Evolutionary conservation across 2,113 vertebrate species (phyloP), one percentile per base, ranked within the genome.

Genomic region (Oryzias celebensis): DNA sequence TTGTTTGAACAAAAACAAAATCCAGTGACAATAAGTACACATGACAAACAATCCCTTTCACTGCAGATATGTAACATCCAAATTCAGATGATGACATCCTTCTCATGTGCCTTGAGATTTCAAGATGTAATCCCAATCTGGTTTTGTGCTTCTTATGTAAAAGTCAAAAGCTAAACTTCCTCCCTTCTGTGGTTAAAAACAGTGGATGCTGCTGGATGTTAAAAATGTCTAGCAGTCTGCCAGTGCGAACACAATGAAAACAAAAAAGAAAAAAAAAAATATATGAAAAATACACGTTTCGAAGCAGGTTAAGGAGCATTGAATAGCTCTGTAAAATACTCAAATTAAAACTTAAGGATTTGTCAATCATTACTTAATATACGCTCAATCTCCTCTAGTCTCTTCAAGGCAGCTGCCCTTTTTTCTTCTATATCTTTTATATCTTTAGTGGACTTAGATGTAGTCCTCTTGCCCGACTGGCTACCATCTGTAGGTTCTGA

Each of bases 361-460:
- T 58, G 58, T 88, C 94, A 97, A 91, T 98, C 96, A 14, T 93
- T 94, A 87, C 95, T 98, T 85, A 99, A 91, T 89, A 98, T 97
- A 80, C 94, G 95, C 80, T 99, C 97, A 79, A 99, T 99, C 89
- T 99, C 97, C 86, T 99, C 97, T 20, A 99, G 92, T 91, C 96
- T 95, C 90, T 96, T 98, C 82, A 99, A 88, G 83, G 97, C 97
- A 56, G 97, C 97, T 52, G 94, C 95, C 74, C 97, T 88, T 91
- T 99, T 99, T 78, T 96, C 91, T 78, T 99, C 97, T 82, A 99
- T 98, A 80, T 97, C 95, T 91, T 93, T 96, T 74, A 96, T 94
- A 85, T 97, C 95, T 88, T 95, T 92, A 73, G 93, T 87, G 85
- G 96, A 95, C 89, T 95, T 98, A 70, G 88, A 90, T 61, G 91